phyloP scores from a whole-genome alignment of 2,113 vertebrate genomes.

The Lontra canadensis region DNA sequence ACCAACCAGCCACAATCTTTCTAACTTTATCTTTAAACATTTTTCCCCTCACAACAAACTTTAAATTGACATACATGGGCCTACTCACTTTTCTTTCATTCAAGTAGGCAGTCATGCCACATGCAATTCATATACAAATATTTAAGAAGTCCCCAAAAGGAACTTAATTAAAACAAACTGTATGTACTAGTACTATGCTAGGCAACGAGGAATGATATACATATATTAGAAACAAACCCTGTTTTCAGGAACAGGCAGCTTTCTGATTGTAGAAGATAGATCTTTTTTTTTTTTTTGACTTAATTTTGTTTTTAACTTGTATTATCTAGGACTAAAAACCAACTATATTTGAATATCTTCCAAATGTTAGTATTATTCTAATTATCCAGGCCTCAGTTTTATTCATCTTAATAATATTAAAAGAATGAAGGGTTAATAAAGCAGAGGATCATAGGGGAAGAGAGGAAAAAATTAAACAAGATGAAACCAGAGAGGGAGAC shows the following conservation, averaged over 20 bases:
- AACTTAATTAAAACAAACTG: conserved; percentile 42
- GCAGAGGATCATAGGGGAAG: too few species aligned
- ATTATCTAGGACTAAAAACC: not conserved
- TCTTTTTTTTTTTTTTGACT: not conserved
- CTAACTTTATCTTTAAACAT: not conserved
- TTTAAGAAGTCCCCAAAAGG: not conserved
- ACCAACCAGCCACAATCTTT: not conserved
- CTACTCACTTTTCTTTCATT: not conserved
- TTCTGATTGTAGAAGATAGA: not conserved
- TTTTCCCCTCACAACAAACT: not conserved
- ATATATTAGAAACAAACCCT: not conserved
- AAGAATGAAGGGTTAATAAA: not conserved
- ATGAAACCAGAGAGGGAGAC: too few species aligned
- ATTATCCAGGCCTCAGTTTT: not conserved
- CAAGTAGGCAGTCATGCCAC: not conserved
- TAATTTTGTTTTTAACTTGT: not conserved
- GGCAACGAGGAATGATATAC: not conserved
- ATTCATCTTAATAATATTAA: not conserved
- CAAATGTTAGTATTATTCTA: not conserved
- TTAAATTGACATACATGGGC: not conserved
- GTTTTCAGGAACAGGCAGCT: not conserved
- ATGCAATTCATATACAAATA: not conserved
- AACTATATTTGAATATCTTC: conserved; percentile 33
- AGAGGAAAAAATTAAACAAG: too few species aligned
- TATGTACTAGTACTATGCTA: not conserved